Evolutionary conservation across 2,113 vertebrate species (phyloP), one percentile per base, ranked within the genome.

Genomic region (Columbina picui): DNA sequence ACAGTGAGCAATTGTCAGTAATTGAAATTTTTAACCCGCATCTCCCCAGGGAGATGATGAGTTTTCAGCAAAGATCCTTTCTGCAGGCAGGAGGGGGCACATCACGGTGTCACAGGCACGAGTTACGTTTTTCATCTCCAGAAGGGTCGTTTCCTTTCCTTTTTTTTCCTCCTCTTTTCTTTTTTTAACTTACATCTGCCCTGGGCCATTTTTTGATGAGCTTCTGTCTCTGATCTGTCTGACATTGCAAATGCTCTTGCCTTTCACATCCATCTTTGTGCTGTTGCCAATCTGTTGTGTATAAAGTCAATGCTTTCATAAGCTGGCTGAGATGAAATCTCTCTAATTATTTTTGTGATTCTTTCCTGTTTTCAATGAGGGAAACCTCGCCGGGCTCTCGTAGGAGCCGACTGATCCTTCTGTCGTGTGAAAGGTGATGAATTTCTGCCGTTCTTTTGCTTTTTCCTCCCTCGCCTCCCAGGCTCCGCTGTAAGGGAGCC

Each of bases 321-420:
- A 91, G 90, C 93, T 84, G 88, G 85, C 86, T 67, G 91, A 97
- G 95, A 97, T 96, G 93, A 95, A 96, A 95, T 96, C 94, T 91
- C 90, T 94, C 90, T 94, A 96, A 95, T 96, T 97, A 95, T 96
- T 96, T 97, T 95, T 90, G 90, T 95, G 94, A 92, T 95, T 92
- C 94, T 96, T 94, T 93, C 95, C 96, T 88, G 70, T 97, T 90
- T 93, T 81, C 93, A 93, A 75, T 81, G 93, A 97, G 93, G 95
- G 88, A 90, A 94, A 59, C 88, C 94, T 96, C 17, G 7, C 87
- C 1, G 36, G 92, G 94, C 96, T 93, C 88, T 88, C 68, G 25
- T 79, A 73, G 87, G 56, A 92, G 70, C 89, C 27, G 60, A 63
- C 93, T 68, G 92, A 94, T 90, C 90, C 78, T 56, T 92, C 92